A percentile compares a stretch with the other conserved stretches of the same genome.
phyloP scores from a whole-genome alignment of 2,888 invertebrate genomes.

The Ditula angustiorana region DNA sequence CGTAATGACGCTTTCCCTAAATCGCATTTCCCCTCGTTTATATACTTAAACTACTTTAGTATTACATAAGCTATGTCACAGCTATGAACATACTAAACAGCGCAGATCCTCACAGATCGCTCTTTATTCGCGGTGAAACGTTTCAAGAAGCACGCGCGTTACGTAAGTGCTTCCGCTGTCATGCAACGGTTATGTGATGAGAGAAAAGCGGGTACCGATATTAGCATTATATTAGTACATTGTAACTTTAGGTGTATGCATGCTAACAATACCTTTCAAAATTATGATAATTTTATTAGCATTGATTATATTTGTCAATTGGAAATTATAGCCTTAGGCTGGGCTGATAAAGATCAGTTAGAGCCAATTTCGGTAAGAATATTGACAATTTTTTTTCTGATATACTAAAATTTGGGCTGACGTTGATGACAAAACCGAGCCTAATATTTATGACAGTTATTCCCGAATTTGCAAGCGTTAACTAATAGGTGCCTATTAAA shows the following conservation, averaged over 20 bases:
- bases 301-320: not conserved
- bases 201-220: conserved; percentile 13
- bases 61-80: conserved; percentile 33
- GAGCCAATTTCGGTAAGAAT: too few relatives aligned
- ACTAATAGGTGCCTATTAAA: too few relatives aligned
- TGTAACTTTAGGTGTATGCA: too few relatives aligned
- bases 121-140: conserved; percentile 42
- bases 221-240: conserved; percentile 1
- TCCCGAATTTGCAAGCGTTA: too few relatives aligned
- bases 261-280: too few relatives aligned
- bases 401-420: too few relatives aligned
- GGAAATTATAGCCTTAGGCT: too few relatives aligned
- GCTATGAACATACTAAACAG: conserved; percentile 36
- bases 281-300: not conserved
- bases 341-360: too few relatives aligned
- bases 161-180: conserved; percentile 41
- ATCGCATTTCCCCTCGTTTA: not conserved
- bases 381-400: too few relatives aligned
- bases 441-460: too few relatives aligned
- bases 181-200: conserved; percentile 25
- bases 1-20: not conserved
- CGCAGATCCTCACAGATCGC: conserved; percentile 34
- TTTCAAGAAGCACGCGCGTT: conserved; percentile 37
- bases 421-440: too few relatives aligned
- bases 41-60: conserved; percentile 2